A percentile compares a stretch with the other conserved stretches of the same genome.
Conservation (phyloP, 2,888 invertebrate species). For the Eucriotettix oculatus region DNA sequence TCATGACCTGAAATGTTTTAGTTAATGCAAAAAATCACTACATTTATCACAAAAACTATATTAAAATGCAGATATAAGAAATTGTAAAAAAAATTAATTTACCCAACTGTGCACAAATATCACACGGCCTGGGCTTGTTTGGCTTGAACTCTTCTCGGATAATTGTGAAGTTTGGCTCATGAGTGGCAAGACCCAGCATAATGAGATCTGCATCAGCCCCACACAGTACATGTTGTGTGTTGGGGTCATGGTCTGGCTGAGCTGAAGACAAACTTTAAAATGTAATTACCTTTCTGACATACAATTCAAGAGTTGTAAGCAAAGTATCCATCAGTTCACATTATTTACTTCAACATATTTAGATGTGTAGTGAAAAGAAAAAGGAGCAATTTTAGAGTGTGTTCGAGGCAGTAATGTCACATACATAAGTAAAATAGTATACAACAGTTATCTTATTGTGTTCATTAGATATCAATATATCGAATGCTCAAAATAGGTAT, state of each 20-base stretch:
- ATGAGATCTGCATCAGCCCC: slow-evolving; percentile 98
- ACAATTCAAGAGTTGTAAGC: background rate
- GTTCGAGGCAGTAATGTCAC: too few relatives aligned
- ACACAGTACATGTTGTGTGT: slow-evolving; percentile 93
- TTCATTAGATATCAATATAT: too few relatives aligned
- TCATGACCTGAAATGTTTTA: slow-evolving; percentile 52
- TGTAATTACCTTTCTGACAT: background rate
- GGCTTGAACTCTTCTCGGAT: slow-evolving; percentile 97
- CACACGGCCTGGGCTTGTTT: slow-evolving; percentile 89
- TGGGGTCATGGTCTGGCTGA: slow-evolving; percentile 91
- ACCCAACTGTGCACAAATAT: slow-evolving; percentile 77
- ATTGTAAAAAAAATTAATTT: slow-evolving; percentile 13
- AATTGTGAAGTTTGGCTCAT: slow-evolving; percentile 97
- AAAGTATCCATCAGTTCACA: too few relatives aligned
- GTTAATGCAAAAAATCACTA: too few relatives aligned
- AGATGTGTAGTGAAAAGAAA: too few relatives aligned
- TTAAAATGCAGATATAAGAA: background rate
- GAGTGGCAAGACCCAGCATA: slow-evolving; percentile 95
- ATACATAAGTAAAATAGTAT: too few relatives aligned
- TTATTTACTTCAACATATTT: too few relatives aligned
- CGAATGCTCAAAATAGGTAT: too few relatives aligned
- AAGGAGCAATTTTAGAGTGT: too few relatives aligned
- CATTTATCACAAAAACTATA: too few relatives aligned
- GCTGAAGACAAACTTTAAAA: slow-evolving; percentile 28
- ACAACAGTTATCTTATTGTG: too few relatives aligned